These are phyloP conservation scores for Momotus momota DNA, from an alignment of 2,797 vertebrate species.

Conservation along the genomic window DNA sequence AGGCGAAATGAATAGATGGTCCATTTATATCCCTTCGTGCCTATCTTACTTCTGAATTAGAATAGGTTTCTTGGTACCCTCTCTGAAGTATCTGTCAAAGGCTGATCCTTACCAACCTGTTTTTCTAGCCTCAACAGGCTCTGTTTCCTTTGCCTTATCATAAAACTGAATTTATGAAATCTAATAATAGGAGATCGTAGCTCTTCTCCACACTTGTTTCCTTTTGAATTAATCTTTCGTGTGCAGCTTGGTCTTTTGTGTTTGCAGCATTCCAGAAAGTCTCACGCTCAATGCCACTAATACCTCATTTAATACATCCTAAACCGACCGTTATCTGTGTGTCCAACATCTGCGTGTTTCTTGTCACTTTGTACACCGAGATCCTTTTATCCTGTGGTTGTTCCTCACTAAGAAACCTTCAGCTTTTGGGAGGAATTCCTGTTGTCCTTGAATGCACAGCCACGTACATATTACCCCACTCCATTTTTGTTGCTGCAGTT, in stretches of 20 bases:
- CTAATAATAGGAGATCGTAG: background rate
- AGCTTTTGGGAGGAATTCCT: background rate
- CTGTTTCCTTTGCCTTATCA: background rate
- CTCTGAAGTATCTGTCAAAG: background rate
- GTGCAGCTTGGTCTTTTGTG: background rate
- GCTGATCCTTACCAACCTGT: background rate
- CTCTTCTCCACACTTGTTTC: background rate
- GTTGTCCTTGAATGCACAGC: background rate
- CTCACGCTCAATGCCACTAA: background rate
- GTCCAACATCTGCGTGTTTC: background rate
- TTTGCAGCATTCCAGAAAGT: background rate
- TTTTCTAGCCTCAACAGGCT: background rate
- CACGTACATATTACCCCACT: background rate
- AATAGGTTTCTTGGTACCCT: background rate
- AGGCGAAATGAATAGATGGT: background rate
- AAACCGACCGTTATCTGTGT: background rate
- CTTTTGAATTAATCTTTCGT: background rate
- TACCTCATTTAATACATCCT: background rate
- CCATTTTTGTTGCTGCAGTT: background rate
- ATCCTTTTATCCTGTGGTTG: background rate
- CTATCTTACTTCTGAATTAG: background rate
- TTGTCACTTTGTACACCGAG: background rate
- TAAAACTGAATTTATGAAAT: conserved; percentile 6
- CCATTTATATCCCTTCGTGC: background rate
- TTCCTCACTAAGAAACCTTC: background rate